These are phyloP conservation scores for Drosophila takahashii DNA, from an alignment of 1,140 invertebrate genomes.

Conservation along the genomic window DNA sequence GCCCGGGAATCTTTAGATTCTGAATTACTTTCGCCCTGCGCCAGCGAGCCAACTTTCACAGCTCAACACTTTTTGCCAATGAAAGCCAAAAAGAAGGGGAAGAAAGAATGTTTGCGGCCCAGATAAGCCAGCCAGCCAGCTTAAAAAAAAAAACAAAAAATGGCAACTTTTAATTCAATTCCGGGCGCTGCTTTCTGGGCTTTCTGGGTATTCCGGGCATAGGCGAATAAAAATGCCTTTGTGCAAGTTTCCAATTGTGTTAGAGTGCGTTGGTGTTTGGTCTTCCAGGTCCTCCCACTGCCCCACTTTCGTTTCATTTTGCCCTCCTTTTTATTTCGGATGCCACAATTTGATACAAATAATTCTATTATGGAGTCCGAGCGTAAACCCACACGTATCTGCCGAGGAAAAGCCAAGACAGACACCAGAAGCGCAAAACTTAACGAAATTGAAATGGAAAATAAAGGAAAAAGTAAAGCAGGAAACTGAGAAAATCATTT, in stretches of 20 bases:
- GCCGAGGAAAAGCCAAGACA: slow-evolving; percentile 12
- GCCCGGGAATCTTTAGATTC: slow-evolving; percentile 12
- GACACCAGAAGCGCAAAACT: slow-evolving; percentile 38
- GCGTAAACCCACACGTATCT: slow-evolving; percentile 56
- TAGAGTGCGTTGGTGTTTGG: slow-evolving; percentile 41
- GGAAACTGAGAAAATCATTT: slow-evolving; percentile 14
- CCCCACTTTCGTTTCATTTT: slow-evolving; percentile 60
- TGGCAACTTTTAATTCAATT: slow-evolving; percentile 75
- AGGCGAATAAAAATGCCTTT: slow-evolving; percentile 63
- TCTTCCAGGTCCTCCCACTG: neutral
- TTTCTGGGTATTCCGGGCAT: slow-evolving; percentile 11
- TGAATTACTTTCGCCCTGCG: slow-evolving; percentile 12
- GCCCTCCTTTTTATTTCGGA: slow-evolving; percentile 15
- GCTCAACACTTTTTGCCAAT: slow-evolving; percentile 44
- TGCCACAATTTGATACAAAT: slow-evolving; percentile 77
- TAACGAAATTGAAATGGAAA: slow-evolving; percentile 63
- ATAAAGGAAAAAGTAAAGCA: slow-evolving; percentile 27
- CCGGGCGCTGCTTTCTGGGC: slow-evolving; percentile 33
- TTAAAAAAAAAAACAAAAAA: slow-evolving; percentile 18
- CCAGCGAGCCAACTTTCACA: slow-evolving; percentile 22
- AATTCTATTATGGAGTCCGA: slow-evolving; percentile 69
- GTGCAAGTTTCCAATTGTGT: slow-evolving; percentile 73
- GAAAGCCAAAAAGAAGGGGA: slow-evolving; percentile 15
- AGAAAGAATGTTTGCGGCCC: slow-evolving; percentile 59
- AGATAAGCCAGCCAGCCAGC: slow-evolving; percentile 52